Base-by-base conservation (phyloP, 2,888 invertebrate species). In the Orchesellides sinensis region DNA sequence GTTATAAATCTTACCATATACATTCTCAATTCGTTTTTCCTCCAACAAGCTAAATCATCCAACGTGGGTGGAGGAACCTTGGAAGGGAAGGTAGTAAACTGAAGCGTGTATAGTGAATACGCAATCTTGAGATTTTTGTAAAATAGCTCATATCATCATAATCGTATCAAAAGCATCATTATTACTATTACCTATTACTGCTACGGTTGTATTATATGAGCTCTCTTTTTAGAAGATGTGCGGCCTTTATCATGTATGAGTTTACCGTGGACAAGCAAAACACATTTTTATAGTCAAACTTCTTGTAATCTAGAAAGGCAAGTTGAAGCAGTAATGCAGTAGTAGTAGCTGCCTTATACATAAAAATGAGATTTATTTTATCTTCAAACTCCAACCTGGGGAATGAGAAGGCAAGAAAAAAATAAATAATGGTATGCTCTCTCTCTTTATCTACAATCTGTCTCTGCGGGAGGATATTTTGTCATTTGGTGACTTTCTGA, bases 381-480 rank as follows among this genome's bases (percentile, higher is more conserved):
- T 78, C 77, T 75, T 32, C 21, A 65, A 1, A 21, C 21, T 21
- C 19, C 23, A 32, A 40, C 17, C 40, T 2, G 32, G 35, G 25
- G 23, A 70, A 40, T 10, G 56, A 68, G 12, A 63, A 52, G 12
- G 19, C 32, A 59, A 23, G 0, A 45, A 47, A 40, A 65, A 78
- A 78, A 78, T 70, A 78, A 68, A 77, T 68, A 77, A 77, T 77
- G 59, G 68, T 47, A 47, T 74, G 49, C 49, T 8, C 63, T 40
- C 56, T 32, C 47, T 40, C 52, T 35, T 70, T 78, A 69, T 78
- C 70, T 78, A 52, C 40, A 78, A 78, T 78, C 69, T 78, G 78
- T 78, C 78, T 78, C 78, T 70, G 70, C 52, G 78, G 78, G 70
- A 70, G 78, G 63, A 78, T 78, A 78, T 78, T 78, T 78, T 78